Evolutionary conservation across 1,140 invertebrate species (phyloP).

Genomic region (Pygmarrhopalites habei): DNA sequence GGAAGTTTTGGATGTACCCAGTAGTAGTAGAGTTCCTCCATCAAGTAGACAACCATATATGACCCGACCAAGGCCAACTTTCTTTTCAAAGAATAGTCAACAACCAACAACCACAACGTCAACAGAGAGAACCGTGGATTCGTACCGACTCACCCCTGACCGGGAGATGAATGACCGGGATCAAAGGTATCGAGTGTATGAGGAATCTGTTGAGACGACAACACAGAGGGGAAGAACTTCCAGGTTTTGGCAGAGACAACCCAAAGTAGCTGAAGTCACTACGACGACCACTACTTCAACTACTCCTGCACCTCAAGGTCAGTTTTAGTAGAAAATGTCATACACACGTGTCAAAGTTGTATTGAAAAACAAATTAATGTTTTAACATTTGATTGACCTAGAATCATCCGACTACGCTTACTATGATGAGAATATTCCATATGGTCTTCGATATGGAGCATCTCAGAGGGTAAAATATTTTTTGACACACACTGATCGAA

Average conservation of each 20-base stretch:
- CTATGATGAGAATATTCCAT: slow-evolving; percentile 12
- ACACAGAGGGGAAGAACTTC: slow-evolving; percentile 14
- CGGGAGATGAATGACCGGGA: no score
- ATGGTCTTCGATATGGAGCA: background rate
- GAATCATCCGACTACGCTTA: slow-evolving; percentile 16
- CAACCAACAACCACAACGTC: slow-evolving; percentile 10
- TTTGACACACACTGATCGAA: no score
- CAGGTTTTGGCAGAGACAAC: slow-evolving; percentile 27
- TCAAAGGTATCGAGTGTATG: no score
- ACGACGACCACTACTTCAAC: slow-evolving; percentile 13
- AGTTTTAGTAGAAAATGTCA: background rate
- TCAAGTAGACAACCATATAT: background rate
- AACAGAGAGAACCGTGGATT: slow-evolving; percentile 1
- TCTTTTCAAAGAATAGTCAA: background rate
- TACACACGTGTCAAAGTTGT: slow-evolving; percentile 1
- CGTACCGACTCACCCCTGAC: no score
- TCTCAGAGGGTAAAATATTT: no score
- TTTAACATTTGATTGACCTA: background rate
- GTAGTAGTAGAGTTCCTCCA: background rate
- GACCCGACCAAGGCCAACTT: background rate
- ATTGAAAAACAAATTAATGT: background rate
- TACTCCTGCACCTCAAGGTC: background rate
- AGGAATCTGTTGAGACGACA: background rate
- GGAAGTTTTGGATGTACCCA: background rate
- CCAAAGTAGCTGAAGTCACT: slow-evolving; percentile 8